A percentile compares a stretch with the other conserved stretches of the same genome.
These are phyloP conservation scores for Brachionus paranguensis DNA, from an alignment of 1,140 invertebrate genomes.

Conservation along the genomic window DNA sequence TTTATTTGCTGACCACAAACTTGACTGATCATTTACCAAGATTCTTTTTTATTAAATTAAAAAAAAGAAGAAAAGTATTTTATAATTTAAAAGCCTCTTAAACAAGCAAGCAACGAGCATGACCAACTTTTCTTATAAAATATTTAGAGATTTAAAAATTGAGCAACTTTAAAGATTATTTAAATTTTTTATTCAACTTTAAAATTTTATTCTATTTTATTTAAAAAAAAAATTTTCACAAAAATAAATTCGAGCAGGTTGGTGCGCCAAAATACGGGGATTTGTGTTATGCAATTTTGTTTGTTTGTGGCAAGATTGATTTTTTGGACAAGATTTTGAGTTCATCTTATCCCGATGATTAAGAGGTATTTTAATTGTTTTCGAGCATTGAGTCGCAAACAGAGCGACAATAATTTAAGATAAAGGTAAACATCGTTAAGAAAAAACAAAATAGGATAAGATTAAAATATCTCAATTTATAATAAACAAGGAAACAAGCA, in stretches of 20 bases:
- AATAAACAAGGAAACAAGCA: conserved; percentile 2
- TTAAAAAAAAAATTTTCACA: neutral
- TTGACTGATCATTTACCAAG: neutral
- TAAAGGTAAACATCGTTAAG: conserved; percentile 33
- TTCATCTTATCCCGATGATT: conserved; percentile 26
- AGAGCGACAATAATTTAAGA: conserved; percentile 29
- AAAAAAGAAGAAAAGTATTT: neutral
- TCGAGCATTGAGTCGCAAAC: neutral
- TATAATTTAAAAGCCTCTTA: neutral
- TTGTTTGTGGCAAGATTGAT: neutral
- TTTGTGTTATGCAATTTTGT: neutral
- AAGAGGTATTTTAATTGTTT: conserved; percentile 31
- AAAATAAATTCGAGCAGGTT: neutral
- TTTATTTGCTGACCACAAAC: neutral
- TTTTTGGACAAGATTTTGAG: neutral
- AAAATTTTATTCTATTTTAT: neutral
- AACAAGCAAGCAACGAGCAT: neutral
- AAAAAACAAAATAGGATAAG: conserved; percentile 30
- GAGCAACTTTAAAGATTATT: no score
- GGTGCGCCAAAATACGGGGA: neutral
- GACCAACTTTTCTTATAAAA: neutral
- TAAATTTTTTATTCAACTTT: no score
- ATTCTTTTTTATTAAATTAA: neutral
- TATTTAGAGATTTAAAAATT: neutral
- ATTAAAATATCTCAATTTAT: conserved; percentile 12